These are phyloP conservation scores for Onychorhynchus coronatus DNA, from an alignment of 2,113 vertebrate species.

Conservation along the genomic window DNA sequence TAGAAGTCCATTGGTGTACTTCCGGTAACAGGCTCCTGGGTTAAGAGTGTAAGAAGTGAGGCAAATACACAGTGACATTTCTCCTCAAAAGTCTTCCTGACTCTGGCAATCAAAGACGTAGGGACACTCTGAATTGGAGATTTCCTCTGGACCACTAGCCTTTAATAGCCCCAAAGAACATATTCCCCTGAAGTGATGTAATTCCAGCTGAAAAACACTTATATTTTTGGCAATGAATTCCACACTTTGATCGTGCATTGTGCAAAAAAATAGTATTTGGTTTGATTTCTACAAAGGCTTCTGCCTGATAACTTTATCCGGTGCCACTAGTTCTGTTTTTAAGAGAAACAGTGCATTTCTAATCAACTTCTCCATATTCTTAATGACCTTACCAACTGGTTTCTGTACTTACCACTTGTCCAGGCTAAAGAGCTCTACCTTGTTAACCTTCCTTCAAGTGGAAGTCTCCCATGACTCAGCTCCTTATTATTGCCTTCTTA, in stretches of 20 bases:
- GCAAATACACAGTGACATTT: background rate
- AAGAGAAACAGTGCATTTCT: background rate
- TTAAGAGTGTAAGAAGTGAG: background rate
- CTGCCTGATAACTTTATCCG: background rate
- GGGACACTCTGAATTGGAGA: background rate
- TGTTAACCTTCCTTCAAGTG: background rate
- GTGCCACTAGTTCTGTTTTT: background rate
- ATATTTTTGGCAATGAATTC: background rate
- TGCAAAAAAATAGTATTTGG: background rate
- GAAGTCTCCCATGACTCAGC: background rate
- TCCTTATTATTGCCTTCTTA: background rate
- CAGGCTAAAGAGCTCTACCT: background rate
- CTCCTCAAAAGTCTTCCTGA: background rate
- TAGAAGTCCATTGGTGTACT: background rate
- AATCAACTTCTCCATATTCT: background rate
- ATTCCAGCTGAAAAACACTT: background rate
- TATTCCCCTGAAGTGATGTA: background rate
- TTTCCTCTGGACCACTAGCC: background rate
- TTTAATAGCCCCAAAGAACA: background rate
- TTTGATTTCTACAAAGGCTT: background rate
- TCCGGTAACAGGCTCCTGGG: background rate
- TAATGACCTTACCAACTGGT: background rate
- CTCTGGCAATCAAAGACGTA: background rate
- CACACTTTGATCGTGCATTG: background rate
- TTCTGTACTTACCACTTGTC: background rate